Conservation (phyloP, 2,113 vertebrate species). For the Tetraodon nigroviridis region DNA sequence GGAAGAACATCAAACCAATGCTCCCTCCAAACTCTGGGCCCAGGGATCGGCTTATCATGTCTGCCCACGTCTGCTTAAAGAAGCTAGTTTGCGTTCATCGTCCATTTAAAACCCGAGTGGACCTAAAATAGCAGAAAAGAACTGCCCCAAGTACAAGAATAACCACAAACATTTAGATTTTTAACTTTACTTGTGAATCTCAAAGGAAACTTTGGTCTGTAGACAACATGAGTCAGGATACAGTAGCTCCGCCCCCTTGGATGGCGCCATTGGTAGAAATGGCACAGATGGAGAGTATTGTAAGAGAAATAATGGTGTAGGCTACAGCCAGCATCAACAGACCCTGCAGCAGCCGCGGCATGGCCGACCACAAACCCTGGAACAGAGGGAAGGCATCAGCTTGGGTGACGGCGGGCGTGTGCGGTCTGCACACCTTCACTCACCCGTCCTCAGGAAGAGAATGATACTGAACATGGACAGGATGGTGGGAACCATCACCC, state of each 20-base stretch:
- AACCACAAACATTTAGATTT: no score
- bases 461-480: conserved; percentile 93
- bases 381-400: conserved; percentile 18
- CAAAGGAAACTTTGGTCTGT: no score
- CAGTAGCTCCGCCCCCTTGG: conserved; percentile 89
- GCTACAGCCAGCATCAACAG: conserved; percentile 84
- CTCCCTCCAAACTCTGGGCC: conserved; percentile 91
- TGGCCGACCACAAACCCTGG: conserved; percentile 88
- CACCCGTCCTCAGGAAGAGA: conserved; percentile 85
- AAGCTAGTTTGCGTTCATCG: no score
- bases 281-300: conserved; percentile 86
- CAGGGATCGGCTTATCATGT: conserved; percentile 89
- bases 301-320: conserved; percentile 86
- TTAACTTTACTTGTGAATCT: no score
- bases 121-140: no score
- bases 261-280: conserved; percentile 91
- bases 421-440: conserved; percentile 28
- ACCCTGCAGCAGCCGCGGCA: conserved; percentile 83
- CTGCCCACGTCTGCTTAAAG: conserved; percentile 66
- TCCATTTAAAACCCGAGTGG: no score
- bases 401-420: conserved; percentile 13
- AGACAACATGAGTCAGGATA: conserved; percentile 74
- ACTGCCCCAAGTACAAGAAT: no score
- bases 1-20: conserved; percentile 91
- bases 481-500: conserved; percentile 87